Evolutionary conservation across 2,797 vertebrate genomes (phyloP).

Genomic region (Prunella strophiata): DNA sequence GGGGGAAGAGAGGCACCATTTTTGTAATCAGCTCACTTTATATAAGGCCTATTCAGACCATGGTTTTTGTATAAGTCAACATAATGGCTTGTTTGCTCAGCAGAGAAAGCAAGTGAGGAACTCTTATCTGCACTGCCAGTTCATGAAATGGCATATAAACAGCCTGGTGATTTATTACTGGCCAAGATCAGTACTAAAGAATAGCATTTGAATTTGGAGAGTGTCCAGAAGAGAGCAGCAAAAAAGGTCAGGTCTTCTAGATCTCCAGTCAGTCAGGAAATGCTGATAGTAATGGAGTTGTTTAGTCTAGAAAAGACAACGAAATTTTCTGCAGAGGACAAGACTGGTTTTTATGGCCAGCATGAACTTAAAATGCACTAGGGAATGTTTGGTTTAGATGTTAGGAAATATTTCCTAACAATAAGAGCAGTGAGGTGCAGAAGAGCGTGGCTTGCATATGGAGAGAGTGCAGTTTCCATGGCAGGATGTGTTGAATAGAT

Average conservation of each 20-base stretch:
- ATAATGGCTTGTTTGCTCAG: not conserved
- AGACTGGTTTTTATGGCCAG: not conserved
- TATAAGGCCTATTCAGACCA: not conserved
- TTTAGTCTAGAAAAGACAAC: constrained; percentile 50
- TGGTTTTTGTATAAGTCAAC: not conserved
- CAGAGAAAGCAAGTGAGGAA: not conserved
- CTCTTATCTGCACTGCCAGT: not conserved
- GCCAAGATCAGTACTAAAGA: not conserved
- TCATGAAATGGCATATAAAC: not conserved
- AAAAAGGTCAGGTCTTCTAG: constrained; percentile 17
- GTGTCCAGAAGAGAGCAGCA: not conserved
- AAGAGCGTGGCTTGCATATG: not conserved
- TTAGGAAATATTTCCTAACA: not conserved
- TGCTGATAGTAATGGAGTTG: constrained; percentile 20
- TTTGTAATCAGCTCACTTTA: not conserved
- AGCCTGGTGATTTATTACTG: not conserved
- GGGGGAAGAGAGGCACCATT: not conserved
- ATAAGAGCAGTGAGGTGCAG: not conserved
- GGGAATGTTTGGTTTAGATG: not conserved
- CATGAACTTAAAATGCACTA: not conserved
- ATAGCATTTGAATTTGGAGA: not conserved
- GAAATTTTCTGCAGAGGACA: not conserved
- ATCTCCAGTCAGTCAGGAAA: constrained; percentile 31
- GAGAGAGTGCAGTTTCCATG: not conserved
- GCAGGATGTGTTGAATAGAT: not conserved